These are phyloP conservation scores for Neolamprologus tretocephalus DNA, from an alignment of 2,113 vertebrate species.

Conservation along the genomic window DNA sequence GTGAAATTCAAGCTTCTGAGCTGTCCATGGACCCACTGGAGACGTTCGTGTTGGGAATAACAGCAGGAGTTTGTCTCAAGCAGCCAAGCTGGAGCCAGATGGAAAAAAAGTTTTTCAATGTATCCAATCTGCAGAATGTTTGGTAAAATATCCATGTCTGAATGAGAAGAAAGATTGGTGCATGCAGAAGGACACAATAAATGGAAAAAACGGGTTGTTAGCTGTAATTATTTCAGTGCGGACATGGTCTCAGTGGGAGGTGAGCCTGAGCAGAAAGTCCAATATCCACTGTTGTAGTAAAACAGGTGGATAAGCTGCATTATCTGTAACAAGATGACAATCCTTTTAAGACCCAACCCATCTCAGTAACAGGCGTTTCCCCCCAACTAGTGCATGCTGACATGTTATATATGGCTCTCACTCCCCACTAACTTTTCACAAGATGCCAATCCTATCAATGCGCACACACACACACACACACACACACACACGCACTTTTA, in stretches of 20 bases:
- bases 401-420: conserved; percentile 31
- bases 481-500: not conserved
- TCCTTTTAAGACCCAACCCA: conserved; percentile 56
- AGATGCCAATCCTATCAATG: conserved; percentile 24
- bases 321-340: conserved; percentile 50
- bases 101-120: not conserved
- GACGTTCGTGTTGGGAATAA: not conserved
- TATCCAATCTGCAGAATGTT: not conserved
- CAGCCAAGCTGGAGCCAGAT: not conserved
- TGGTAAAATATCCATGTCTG: not conserved
- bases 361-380: conserved; percentile 10
- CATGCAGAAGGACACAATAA: not conserved
- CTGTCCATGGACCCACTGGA: not conserved
- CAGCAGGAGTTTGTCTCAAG: not conserved
- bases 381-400: not conserved
- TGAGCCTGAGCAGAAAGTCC: not conserved
- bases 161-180: not conserved
- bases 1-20: not conserved
- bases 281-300: not conserved
- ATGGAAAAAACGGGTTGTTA: not conserved
- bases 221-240: not conserved
- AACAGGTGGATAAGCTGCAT: conserved; percentile 33
- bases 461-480: not conserved
- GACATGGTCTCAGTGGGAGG: not conserved
- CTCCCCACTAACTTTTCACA: conserved; percentile 45